Evolutionary conservation across 2,888 invertebrate species (phyloP).

Genomic region (Drosophila mayaguana): DNA sequence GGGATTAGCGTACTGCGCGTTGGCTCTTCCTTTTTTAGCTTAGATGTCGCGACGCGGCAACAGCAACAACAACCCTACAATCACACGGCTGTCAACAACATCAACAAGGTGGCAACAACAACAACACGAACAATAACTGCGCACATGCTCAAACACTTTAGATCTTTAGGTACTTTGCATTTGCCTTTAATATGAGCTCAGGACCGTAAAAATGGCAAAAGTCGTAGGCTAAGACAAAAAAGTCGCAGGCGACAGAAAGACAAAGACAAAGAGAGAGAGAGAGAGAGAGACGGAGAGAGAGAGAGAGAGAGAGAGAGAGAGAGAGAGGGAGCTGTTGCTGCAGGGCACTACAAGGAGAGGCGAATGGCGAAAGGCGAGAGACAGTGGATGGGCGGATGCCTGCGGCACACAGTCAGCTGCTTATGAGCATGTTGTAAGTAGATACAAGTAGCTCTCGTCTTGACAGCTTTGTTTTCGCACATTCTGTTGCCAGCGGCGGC

Average conservation of each 20-base stretch:
- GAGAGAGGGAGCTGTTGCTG: constrained; percentile 4
- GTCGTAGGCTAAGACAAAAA: constrained; percentile 53
- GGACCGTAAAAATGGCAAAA: constrained; percentile 77
- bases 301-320: neutral
- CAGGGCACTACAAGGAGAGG: neutral
- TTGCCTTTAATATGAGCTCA: constrained; percentile 76
- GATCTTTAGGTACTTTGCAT: constrained; percentile 70
- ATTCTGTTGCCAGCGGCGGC: constrained; percentile 22
- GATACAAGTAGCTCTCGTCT: constrained; percentile 71
- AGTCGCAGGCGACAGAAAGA: constrained; percentile 5
- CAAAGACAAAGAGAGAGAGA: neutral
- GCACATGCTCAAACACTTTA: constrained; percentile 49
- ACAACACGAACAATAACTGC: constrained; percentile 66
- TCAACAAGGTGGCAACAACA: constrained; percentile 44
- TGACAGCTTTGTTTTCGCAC: constrained; percentile 70
- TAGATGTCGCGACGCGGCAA: constrained; percentile 5
- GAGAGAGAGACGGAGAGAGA: neutral
- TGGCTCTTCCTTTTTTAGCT: constrained; percentile 56
- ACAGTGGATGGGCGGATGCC: neutral
- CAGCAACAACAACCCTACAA: constrained; percentile 62
- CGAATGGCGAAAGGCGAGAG: neutral
- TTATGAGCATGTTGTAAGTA: constrained; percentile 57
- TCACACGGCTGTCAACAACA: constrained; percentile 51
- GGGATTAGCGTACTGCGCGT: constrained; percentile 59
- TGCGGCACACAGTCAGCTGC: constrained; percentile 33